Conservation (phyloP, 2,113 vertebrate genomes). For the Antennarius striatus region DNA sequence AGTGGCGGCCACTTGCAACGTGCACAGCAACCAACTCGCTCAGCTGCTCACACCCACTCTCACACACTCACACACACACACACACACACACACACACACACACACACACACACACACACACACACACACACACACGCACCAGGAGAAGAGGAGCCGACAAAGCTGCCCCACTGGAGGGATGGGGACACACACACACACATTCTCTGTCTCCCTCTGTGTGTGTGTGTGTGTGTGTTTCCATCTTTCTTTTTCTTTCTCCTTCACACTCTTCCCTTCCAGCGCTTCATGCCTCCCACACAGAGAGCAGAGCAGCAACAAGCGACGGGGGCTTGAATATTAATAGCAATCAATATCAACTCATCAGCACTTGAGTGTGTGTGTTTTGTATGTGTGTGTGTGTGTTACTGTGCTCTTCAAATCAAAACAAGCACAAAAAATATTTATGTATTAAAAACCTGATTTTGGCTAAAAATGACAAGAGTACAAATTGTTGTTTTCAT, state of each 20-base stretch:
- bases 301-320: constrained; percentile 64
- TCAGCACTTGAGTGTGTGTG: constrained; percentile 6
- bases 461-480: no score
- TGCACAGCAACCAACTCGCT: constrained; percentile 56
- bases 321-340: constrained; percentile 32
- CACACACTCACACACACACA: constrained; percentile 3
- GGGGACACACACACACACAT: constrained; percentile 34
- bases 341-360: constrained; percentile 48
- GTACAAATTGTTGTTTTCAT: background rate
- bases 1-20: constrained; percentile 57
- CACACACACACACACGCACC: background rate
- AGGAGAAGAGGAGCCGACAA: constrained; percentile 43
- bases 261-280: constrained; percentile 39
- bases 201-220: constrained; percentile 25
- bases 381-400: constrained; percentile 1
- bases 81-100: background rate
- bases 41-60: constrained; percentile 72
- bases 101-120: constrained; percentile 13
- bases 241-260: background rate
- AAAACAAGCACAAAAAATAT: no score
- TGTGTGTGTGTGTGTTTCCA: background rate
- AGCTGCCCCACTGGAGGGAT: constrained; percentile 44
- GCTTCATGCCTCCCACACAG: constrained; percentile 50
- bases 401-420: background rate
- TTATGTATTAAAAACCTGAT: no score